Conservation (phyloP, 2,797 vertebrate species). For the Oreonectes daqikongensis region DNA sequence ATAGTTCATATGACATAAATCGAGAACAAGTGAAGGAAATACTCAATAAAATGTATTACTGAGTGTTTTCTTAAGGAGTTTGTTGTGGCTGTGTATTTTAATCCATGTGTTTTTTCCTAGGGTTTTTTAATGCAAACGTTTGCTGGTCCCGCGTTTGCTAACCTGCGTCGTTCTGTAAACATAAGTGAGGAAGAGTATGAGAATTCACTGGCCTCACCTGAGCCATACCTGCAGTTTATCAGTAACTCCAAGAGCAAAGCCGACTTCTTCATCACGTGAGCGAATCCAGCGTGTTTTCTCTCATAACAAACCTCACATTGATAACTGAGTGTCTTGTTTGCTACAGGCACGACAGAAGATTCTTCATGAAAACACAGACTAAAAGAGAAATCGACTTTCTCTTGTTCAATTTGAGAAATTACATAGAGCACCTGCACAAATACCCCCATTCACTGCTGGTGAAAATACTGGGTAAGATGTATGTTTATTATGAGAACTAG, state of each 20-base stretch:
- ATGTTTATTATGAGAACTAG: no score
- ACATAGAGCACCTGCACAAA: constrained; percentile 79
- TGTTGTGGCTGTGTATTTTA: neutral
- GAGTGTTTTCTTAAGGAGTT: neutral
- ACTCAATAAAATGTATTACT: no score
- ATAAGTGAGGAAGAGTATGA: constrained; percentile 2
- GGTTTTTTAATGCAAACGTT: neutral
- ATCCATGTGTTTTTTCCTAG: neutral
- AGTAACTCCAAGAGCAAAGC: constrained; percentile 31
- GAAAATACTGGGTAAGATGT: constrained; percentile 84
- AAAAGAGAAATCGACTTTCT: constrained; percentile 81
- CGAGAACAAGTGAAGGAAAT: no score
- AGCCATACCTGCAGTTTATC: constrained; percentile 25
- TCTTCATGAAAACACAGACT: constrained; percentile 89
- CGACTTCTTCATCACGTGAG: constrained; percentile 9
- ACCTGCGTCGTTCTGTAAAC: neutral
- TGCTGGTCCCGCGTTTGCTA: neutral
- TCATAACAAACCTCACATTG: neutral
- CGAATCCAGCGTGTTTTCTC: neutral
- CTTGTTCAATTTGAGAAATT: constrained; percentile 79
- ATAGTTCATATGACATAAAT: no score
- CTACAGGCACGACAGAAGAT: constrained; percentile 84
- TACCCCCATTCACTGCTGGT: constrained; percentile 87
- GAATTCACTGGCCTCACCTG: neutral
- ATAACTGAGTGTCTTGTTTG: neutral